Percentiles rank a stretch among this genome's conserved stretches.
Evolutionary conservation across 35 echinoderm and acorn worm species (phyloP).

Genomic region (Eucidaris tribuloides): DNA sequence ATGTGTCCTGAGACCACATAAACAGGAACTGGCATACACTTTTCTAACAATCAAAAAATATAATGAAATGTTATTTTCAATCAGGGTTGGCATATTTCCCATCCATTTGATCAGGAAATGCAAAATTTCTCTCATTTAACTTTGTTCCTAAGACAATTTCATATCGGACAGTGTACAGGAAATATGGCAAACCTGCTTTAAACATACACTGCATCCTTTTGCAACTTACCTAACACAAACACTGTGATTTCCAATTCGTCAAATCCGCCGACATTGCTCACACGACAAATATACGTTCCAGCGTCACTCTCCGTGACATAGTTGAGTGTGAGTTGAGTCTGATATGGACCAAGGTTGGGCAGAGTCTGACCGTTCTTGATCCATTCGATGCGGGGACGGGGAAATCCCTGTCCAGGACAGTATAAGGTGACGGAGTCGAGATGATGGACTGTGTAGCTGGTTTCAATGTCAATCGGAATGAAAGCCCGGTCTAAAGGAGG

Average conservation of each 20-base stretch:
- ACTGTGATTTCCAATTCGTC: slow-evolving; percentile 55
- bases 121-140: too few species aligned
- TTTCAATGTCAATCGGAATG: too few species aligned
- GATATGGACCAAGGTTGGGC: slow-evolving; percentile 43
- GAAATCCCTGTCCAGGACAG: slow-evolving; percentile 68
- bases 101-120: too few species aligned
- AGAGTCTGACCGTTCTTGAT: slow-evolving; percentile 63
- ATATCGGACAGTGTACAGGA: too few species aligned
- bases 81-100: too few species aligned
- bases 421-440: slow-evolving; percentile 42
- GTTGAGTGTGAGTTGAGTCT: slow-evolving; percentile 47
- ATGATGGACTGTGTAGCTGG: slow-evolving; percentile 48
- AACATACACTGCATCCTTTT: background rate
- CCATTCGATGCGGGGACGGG: slow-evolving; percentile 72
- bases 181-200: background rate
- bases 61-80: too few species aligned
- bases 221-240: slow-evolving; percentile 65
- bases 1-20: too few species aligned
- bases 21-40: too few species aligned
- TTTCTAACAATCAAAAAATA: too few species aligned
- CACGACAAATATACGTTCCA: slow-evolving; percentile 79
- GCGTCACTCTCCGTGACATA: slow-evolving; percentile 49
- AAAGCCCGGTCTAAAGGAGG: too few species aligned
- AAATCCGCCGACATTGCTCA: slow-evolving; percentile 56
- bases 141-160: too few species aligned